Evolutionary conservation across 92 coral and sea anemone species (phyloP).

Genomic region (Pocillopora meandrina): DNA sequence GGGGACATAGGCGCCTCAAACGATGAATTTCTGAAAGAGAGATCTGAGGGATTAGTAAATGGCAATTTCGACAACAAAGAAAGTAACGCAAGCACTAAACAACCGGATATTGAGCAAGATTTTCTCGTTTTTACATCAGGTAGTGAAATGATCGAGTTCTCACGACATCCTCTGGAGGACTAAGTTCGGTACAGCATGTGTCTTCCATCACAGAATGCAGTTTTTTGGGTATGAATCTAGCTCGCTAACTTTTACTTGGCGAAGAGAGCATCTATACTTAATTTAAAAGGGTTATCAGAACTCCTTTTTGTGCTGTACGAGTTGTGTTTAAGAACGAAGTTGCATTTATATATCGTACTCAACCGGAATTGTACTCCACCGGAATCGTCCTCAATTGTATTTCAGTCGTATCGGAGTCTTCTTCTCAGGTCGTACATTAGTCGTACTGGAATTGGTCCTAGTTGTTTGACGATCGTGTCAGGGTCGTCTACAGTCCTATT

Average conservation of each 20-base stretch:
- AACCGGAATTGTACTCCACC: not conserved
- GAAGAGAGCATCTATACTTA: too few species aligned
- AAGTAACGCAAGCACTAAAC: slow-evolving; percentile 11
- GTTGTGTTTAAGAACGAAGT: too few species aligned
- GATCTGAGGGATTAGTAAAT: slow-evolving; percentile 2
- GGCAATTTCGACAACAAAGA: not conserved
- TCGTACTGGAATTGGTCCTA: too few species aligned
- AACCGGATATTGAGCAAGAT: slow-evolving; percentile 16
- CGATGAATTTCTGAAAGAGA: slow-evolving; percentile 4
- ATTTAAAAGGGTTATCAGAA: too few species aligned
- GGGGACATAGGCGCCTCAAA: slow-evolving; percentile 19
- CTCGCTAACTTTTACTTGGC: too few species aligned
- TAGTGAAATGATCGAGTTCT: slow-evolving; percentile 72
- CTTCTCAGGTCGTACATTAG: not conserved
- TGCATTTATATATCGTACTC: too few species aligned
- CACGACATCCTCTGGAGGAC: slow-evolving; percentile 78
- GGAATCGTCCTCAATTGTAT: not conserved
- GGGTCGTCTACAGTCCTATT: not conserved
- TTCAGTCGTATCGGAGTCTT: not conserved
- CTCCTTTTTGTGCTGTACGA: too few species aligned
- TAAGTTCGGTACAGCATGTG: not conserved
- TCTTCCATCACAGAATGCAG: too few species aligned
- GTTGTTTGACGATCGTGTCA: not conserved
- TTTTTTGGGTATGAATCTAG: too few species aligned
- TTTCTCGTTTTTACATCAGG: slow-evolving; percentile 32